Evolutionary conservation across 2,113 vertebrate genomes (phyloP).

Genomic region (Sturnira hondurensis): DNA sequence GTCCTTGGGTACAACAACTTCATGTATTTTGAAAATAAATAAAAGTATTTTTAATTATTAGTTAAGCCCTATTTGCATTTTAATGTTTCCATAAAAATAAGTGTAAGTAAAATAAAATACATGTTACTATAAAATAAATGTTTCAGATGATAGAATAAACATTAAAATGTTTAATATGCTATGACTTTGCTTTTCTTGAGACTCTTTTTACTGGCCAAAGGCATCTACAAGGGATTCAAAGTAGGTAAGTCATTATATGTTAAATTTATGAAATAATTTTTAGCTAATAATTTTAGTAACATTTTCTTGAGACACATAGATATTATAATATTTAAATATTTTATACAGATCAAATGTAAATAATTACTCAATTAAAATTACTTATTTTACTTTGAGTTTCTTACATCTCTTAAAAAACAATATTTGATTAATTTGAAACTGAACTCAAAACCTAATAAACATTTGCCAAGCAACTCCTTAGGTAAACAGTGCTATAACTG

Average conservation of each 20-base stretch:
- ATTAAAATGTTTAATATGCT: not conserved
- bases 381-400: not conserved
- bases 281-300: not conserved
- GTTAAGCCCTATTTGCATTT: not conserved
- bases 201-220: not conserved
- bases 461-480: not conserved
- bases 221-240: not conserved
- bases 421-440: not conserved
- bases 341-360: not conserved
- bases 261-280: not conserved
- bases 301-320: not conserved
- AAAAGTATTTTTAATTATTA: not conserved
- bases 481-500: not conserved
- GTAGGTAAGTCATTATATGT: not conserved
- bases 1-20: not conserved
- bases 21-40: not conserved
- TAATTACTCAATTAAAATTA: not conserved
- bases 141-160: not conserved
- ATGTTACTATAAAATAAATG: not conserved
- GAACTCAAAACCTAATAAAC: not conserved
- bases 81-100: not conserved
- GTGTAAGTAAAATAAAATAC: not conserved
- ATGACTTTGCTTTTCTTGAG: not conserved
- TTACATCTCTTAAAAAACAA: not conserved
- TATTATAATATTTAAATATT: not conserved